A percentile compares a stretch with the other conserved stretches of the same genome.
Conservation (phyloP, 2,888 invertebrate genomes). For the Agapetus fuscipes region DNA sequence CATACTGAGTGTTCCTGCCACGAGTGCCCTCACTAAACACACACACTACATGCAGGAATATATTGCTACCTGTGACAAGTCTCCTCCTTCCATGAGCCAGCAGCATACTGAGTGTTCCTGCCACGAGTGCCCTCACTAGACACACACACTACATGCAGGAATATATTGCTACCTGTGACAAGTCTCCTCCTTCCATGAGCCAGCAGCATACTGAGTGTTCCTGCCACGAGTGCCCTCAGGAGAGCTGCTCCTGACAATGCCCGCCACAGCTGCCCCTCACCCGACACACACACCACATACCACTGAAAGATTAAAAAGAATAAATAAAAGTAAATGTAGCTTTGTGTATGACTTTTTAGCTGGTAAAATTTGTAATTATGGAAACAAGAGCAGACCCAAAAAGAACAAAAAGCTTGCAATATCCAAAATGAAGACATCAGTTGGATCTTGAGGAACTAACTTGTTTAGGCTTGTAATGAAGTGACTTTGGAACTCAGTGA, state of each 20-base stretch:
- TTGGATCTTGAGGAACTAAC: too few relatives aligned
- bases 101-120: slow-evolving; percentile 71
- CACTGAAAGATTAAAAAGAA: slow-evolving; percentile 44
- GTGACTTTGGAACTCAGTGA: too few relatives aligned
- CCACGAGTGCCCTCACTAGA: too few relatives aligned
- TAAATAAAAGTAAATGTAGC: slow-evolving; percentile 6
- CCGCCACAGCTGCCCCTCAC: slow-evolving; percentile 62
- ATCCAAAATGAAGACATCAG: neutral
- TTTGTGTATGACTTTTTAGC: neutral
- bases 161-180: slow-evolving; percentile 66
- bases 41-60: too few relatives aligned
- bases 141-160: too few relatives aligned
- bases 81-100: slow-evolving; percentile 63
- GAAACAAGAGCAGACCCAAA: neutral
- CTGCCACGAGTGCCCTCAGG: slow-evolving; percentile 66
- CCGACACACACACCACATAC: slow-evolving; percentile 73
- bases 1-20: too few relatives aligned
- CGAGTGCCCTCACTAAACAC: too few relatives aligned
- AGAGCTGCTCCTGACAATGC: slow-evolving; percentile 66
- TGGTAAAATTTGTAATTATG: too few relatives aligned
- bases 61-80: slow-evolving; percentile 66
- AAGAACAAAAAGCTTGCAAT: neutral
- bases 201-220: slow-evolving; percentile 70
- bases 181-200: slow-evolving; percentile 64
- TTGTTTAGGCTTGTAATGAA: too few relatives aligned